Base-by-base conservation (phyloP, 2,113 vertebrate species). In the Periophthalmus modestus region DNA sequence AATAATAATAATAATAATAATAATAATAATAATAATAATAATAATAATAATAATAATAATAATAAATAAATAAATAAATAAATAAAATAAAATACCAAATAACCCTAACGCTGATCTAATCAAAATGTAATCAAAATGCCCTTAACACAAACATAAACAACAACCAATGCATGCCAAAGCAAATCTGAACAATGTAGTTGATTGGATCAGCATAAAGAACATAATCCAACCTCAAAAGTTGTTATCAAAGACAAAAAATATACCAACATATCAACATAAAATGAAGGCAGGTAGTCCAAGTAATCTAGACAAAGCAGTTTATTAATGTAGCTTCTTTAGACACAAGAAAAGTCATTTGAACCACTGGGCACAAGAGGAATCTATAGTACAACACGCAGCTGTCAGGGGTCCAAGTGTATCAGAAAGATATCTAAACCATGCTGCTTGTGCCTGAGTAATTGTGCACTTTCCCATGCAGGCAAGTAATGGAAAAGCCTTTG, bases 401-500 rank as follows among this genome's bases (percentile, higher is more conserved):
- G 69, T 74, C 69, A 71, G 76, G 80, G 58, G 68, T 80, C 55
- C 73, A 77, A 74, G 55, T 34, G 48, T 82, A 50, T 86, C 50
- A 73, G 21, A 67, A 71, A 79, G 77, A 85, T 85, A 75, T 77
- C 78, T 81, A 59, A 82, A 81, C 54, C 65, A 47, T 77, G 85
- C 73, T 74, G 47, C 80, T 79, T 68, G 79, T 88, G 79, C 80
- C 73, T 46, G 74, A 80, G 81, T 86, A 86, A 84, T 78, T 79
- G 83, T 82, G 86, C 78, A 82, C 72, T 92, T 92, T 92, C 88
- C 89, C 90, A 67, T 67, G 66, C 66, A 92, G 71, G 81, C 78
- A 69, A 46, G 85, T 82, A 83, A 83, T 91, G 92, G 90, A 89
- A 93, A 90, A 87, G 74, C 75, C 84, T 88, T 92, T 93, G 85